Evolutionary conservation across 2,888 invertebrate genomes (phyloP).

Genomic region (Trissolcus brochymenae): DNA sequence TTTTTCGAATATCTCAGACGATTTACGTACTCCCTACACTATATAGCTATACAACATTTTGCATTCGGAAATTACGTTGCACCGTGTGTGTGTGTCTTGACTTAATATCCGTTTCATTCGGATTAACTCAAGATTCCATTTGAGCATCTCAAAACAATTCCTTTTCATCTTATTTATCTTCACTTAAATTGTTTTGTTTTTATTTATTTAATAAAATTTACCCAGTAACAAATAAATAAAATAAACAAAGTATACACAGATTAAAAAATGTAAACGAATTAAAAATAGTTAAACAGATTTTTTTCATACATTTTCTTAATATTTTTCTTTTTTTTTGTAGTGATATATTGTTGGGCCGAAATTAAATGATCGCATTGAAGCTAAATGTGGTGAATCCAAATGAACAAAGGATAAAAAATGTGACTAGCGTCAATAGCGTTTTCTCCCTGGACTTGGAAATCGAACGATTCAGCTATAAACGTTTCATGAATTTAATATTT

Average conservation of each 20-base stretch:
- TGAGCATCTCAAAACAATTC: not conserved
- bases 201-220: too few relatives aligned
- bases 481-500: slow-evolving; percentile 33
- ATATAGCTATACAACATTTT: not conserved
- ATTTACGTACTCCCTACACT: not conserved
- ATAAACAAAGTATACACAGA: too few relatives aligned
- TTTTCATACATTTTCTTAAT: too few relatives aligned
- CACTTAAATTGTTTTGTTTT: not conserved
- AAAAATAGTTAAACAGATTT: too few relatives aligned
- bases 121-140: not conserved
- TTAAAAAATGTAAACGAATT: too few relatives aligned
- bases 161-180: not conserved
- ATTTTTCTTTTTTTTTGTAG: too few relatives aligned
- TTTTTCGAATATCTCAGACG: not conserved
- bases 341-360: too few relatives aligned
- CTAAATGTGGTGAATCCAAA: not conserved
- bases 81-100: not conserved
- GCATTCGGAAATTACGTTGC: slow-evolving; percentile 7
- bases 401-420: not conserved
- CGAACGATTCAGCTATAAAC: slow-evolving; percentile 20
- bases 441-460: slow-evolving; percentile 6
- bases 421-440: not conserved
- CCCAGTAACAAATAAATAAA: too few relatives aligned
- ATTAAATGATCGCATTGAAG: not conserved
- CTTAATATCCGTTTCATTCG: not conserved